A percentile compares a stretch with the other conserved stretches of the same genome.
Conservation (phyloP, 2,797 vertebrate genomes). For the Cephalopachus bancanus region DNA sequence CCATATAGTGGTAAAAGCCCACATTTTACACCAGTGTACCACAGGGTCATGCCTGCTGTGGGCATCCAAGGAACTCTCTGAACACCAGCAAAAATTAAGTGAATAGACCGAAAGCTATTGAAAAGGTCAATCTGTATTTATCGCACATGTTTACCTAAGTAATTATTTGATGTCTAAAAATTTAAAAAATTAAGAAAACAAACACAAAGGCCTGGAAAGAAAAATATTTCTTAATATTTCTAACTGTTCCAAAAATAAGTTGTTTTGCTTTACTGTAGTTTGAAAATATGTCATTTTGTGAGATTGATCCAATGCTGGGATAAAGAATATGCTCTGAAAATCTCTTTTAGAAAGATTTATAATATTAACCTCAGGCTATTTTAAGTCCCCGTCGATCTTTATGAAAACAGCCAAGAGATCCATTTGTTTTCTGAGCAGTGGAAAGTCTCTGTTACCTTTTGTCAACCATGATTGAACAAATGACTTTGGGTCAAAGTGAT, state of each 20-base stretch:
- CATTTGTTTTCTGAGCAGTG: conserved; percentile 90
- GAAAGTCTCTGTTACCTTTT: conserved; percentile 88
- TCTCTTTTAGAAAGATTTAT: conserved; percentile 92
- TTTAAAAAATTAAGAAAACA: conserved; percentile 52
- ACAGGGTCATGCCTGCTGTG: neutral
- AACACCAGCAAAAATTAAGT: neutral
- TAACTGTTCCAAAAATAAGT: conserved; percentile 83
- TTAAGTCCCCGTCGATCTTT: conserved; percentile 90
- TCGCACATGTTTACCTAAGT: neutral
- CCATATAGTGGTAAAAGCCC: neutral
- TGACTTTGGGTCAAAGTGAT: conserved; percentile 88
- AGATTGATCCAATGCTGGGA: conserved; percentile 88
- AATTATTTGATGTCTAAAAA: conserved; percentile 58
- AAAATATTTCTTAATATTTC: conserved; percentile 79
- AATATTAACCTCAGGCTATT: conserved; percentile 91
- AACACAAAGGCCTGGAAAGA: conserved; percentile 54
- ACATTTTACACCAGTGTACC: neutral
- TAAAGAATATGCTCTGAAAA: conserved; percentile 90
- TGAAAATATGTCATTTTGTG: conserved; percentile 87
- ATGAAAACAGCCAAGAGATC: conserved; percentile 88
- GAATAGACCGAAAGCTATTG: neutral
- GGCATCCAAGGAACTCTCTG: neutral
- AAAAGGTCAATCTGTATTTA: conserved; percentile 53
- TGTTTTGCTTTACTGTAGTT: conserved; percentile 87
- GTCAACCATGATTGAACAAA: conserved; percentile 88